Conservation (phyloP, 2,888 invertebrate species). For the Polydrusus cervinus region DNA sequence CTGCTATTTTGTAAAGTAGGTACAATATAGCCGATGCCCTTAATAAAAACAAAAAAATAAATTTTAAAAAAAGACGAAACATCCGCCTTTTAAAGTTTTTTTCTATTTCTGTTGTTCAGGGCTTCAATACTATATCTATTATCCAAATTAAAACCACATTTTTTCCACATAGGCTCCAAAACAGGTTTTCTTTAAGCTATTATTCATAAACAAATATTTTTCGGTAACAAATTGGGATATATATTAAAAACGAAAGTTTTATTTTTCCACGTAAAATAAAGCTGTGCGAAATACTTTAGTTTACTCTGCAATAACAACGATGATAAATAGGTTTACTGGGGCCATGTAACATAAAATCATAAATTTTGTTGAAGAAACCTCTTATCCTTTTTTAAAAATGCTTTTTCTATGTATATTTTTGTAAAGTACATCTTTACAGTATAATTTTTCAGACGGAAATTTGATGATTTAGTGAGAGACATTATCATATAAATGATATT, state of each 20-base stretch:
- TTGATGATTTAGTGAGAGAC: constrained; percentile 1
- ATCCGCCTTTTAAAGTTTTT: too few relatives aligned
- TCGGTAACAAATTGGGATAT: too few relatives aligned
- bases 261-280: constrained; percentile 21
- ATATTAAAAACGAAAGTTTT: not conserved
- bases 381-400: constrained; percentile 14
- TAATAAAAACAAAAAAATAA: too few relatives aligned
- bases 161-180: too few relatives aligned
- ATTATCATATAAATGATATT: not conserved
- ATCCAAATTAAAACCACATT: too few relatives aligned
- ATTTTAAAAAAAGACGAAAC: too few relatives aligned
- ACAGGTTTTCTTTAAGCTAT: too few relatives aligned
- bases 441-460: constrained; percentile 22
- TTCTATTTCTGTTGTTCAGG: too few relatives aligned
- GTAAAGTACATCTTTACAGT: constrained; percentile 16
- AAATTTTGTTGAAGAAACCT: constrained; percentile 24
- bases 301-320: constrained; percentile 6
- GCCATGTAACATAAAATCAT: constrained; percentile 24
- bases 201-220: too few relatives aligned
- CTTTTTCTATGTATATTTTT: constrained; percentile 21
- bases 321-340: constrained; percentile 29
- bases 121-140: too few relatives aligned
- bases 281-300: constrained; percentile 8
- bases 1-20: too few relatives aligned
- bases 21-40: too few relatives aligned